Percentiles rank a stretch among this genome's conserved stretches.
phyloP scores from a whole-genome alignment of 2,113 vertebrate genomes.

The Paradoxurus hermaphroditus region DNA sequence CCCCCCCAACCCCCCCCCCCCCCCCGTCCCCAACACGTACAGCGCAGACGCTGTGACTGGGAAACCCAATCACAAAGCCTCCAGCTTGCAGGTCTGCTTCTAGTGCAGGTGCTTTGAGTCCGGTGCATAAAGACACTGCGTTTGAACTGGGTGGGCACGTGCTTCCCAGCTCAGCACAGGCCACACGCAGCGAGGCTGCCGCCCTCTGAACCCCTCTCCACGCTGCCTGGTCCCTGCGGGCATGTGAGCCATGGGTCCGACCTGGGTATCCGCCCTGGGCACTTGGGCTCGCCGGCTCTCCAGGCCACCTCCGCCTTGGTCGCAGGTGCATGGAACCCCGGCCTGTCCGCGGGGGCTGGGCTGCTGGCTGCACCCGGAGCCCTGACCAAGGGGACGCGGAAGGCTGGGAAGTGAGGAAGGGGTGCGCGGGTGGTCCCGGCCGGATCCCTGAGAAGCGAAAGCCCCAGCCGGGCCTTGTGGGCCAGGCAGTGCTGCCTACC shows the following conservation, averaged over 20 bases:
- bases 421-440: background rate
- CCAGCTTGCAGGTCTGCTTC: background rate
- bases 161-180: too few species aligned
- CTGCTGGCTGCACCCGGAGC: background rate
- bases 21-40: too few species aligned
- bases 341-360: background rate
- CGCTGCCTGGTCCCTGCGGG: background rate
- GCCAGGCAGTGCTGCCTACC: background rate
- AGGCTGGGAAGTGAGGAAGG: background rate
- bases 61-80: background rate
- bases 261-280: background rate
- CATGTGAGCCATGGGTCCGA: accelerated
- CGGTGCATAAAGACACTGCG: background rate
- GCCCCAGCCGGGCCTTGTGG: background rate
- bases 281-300: background rate
- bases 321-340: background rate
- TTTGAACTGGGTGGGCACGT: background rate
- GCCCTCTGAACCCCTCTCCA: too few species aligned
- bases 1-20: accelerated
- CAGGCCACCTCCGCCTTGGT: background rate
- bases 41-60: background rate
- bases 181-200: background rate
- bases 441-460: background rate
- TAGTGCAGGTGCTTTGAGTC: background rate
- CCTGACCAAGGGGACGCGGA: background rate